Base-by-base conservation (phyloP, 2,113 vertebrate genomes). In the Hippopotamus amphibius region DNA sequence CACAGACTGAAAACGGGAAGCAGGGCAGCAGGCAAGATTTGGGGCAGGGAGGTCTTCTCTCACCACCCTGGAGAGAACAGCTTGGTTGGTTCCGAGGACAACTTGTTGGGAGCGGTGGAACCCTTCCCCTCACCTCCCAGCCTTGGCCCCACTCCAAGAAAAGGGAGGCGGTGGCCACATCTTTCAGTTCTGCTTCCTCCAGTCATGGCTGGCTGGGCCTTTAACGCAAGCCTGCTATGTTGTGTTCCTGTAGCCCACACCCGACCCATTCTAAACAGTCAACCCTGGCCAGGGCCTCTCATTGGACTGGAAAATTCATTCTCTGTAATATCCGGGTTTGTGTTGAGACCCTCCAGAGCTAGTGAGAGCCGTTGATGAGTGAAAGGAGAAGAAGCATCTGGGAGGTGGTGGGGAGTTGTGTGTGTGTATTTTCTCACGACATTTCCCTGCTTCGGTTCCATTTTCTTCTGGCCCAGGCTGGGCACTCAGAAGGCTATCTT, bases 141-240 rank as follows among this genome's bases (percentile, higher is more conserved):
- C n/a, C 68, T 69, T 21, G 9, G 69, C 48, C 22, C 65, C 8
- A 1, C n/a, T 65, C 77, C 16, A 57, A 57, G 80, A 66, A 79
- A 76, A 72, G 46, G 33, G 48, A 53, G 48, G n/a, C 2, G 28
- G 37, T 15, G 50, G 50, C 66, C 57, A 9, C 5, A 1, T 50
- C 90, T 97, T 95, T 97, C 82, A 14, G 63, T 96, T 95, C 76
- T 81, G 66, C 89, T 97, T 97, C 90, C 93, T 87, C 82, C 28
- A 30, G 86, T 88, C 93, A 72, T 17, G 55, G 95, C 14, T 93
- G 90, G 81, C 61, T 88, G 76, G 74, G 33, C 55, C 14, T 43
- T 41, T 19, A 66, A 77, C 4, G 7, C 53, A 72, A 50, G 74
- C 12, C 26, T 41, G 50, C 24, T 43, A 33, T 55, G 81, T 93